phyloP scores from a whole-genome alignment of 2,888 invertebrate genomes.

The Epiblema foenella region DNA sequence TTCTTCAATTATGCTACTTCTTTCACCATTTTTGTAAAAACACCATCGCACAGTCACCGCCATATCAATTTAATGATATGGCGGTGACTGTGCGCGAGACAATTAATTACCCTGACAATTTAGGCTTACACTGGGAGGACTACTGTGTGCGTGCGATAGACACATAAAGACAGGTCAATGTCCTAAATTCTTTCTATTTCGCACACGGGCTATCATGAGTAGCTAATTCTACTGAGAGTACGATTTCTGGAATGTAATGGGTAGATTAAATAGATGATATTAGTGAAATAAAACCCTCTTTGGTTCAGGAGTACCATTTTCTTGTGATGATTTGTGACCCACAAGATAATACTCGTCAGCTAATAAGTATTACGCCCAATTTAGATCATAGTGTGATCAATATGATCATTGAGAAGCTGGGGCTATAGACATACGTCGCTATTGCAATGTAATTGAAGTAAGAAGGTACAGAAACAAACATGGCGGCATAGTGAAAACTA shows the following conservation, averaged over 20 bases:
- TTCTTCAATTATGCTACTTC: too few species aligned
- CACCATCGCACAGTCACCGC: too few species aligned
- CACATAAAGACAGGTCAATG: too few species aligned
- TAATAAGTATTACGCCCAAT: constrained; percentile 32
- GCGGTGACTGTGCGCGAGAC: too few species aligned
- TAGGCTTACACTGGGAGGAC: too few species aligned
- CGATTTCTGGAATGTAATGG: constrained; percentile 54
- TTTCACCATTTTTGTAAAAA: too few species aligned
- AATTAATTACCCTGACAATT: too few species aligned
- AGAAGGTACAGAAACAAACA: not conserved
- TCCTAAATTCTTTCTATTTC: not conserved
- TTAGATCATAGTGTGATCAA: constrained; percentile 20
- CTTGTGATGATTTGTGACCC: constrained; percentile 47
- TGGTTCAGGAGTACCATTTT: constrained; percentile 49
- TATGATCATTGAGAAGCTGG: constrained; percentile 20
- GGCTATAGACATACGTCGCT: constrained; percentile 5
- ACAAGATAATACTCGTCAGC: constrained; percentile 32
- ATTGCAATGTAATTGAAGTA: not conserved
- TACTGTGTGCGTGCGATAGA: too few species aligned
- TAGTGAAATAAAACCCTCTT: constrained; percentile 47
- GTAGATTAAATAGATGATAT: constrained; percentile 36
- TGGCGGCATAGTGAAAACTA: too few species aligned
- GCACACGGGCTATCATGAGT: not conserved
- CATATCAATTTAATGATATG: too few species aligned
- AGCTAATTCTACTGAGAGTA: constrained; percentile 47